These are phyloP conservation scores for Hyposmocoma kahamanoa DNA, from an alignment of 1,140 invertebrate genomes.

Conservation along the genomic window DNA sequence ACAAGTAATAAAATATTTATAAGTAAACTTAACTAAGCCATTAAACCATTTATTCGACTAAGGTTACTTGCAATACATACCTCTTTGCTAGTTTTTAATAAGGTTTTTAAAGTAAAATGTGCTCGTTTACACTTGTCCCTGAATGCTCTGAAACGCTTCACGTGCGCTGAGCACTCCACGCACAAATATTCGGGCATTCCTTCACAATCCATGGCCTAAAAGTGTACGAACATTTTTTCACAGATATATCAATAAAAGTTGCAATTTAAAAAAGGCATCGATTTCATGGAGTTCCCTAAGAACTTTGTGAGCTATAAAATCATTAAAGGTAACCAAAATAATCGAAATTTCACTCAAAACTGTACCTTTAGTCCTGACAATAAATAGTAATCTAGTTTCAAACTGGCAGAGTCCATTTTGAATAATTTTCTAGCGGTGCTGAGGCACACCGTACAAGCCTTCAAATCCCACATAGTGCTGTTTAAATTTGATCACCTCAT, in stretches of 20 bases:
- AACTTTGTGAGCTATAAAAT: background rate
- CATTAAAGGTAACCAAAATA: constrained; percentile 7
- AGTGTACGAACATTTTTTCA: constrained; percentile 12
- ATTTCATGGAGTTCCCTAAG: background rate
- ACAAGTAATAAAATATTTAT: constrained; percentile 6
- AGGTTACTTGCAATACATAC: constrained; percentile 26
- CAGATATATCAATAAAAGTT: constrained; percentile 3
- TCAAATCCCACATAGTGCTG: constrained; percentile 35
- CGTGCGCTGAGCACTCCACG: constrained; percentile 36
- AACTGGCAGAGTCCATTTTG: constrained; percentile 33
- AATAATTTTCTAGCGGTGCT: constrained; percentile 39
- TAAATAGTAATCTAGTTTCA: constrained; percentile 43
- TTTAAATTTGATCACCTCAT: background rate
- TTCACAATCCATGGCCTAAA: constrained; percentile 33
- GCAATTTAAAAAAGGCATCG: background rate
- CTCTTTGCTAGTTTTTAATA: constrained; percentile 40
- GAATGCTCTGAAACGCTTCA: constrained; percentile 43
- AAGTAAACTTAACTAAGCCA: background rate
- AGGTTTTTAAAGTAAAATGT: constrained; percentile 41
- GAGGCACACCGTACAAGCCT: constrained; percentile 53
- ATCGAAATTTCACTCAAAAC: constrained; percentile 14
- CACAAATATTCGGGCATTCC: constrained; percentile 53
- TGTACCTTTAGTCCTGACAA: constrained; percentile 50
- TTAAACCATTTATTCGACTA: constrained; percentile 4
- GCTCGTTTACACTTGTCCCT: constrained; percentile 52